phyloP scores from a whole-genome alignment of 1,140 invertebrate species.

The Megalonaias nervosa region DNA sequence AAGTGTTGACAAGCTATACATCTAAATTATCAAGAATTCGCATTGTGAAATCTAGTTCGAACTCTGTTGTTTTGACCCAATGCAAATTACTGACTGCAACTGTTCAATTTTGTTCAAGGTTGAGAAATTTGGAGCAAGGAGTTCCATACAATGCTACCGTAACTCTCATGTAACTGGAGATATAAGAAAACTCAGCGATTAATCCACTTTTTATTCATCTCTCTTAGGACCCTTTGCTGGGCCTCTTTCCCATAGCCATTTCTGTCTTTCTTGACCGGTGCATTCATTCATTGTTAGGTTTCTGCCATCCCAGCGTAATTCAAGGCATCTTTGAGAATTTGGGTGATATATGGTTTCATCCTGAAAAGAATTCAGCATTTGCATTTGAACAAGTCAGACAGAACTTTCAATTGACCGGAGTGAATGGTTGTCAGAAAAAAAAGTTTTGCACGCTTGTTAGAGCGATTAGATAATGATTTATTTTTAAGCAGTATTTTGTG shows the following conservation, averaged over 20 bases:
- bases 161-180: too few relatives aligned
- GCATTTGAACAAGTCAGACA: not conserved
- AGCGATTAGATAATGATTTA: not conserved
- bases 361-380: not conserved
- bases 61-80: too few relatives aligned
- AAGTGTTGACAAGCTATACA: too few relatives aligned
- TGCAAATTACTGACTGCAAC: too few relatives aligned
- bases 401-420: not conserved
- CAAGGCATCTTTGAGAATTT: slow-evolving; percentile 13
- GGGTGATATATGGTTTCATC: slow-evolving; percentile 32
- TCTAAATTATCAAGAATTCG: too few relatives aligned
- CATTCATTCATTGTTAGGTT: slow-evolving; percentile 16
- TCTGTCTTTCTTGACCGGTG: slow-evolving; percentile 11
- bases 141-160: too few relatives aligned
- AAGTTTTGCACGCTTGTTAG: not conserved
- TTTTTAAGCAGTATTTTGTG: not conserved
- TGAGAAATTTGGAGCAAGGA: too few relatives aligned
- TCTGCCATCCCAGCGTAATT: slow-evolving; percentile 23
- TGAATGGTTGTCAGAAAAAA: not conserved
- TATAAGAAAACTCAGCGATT: too few relatives aligned
- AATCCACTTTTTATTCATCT: not conserved
- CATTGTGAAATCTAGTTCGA: too few relatives aligned
- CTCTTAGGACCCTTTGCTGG: slow-evolving; percentile 18
- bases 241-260: slow-evolving; percentile 22
- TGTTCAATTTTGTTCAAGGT: too few relatives aligned